Conservation (phyloP, 2,797 vertebrate species). For the Cuculus canorus region DNA sequence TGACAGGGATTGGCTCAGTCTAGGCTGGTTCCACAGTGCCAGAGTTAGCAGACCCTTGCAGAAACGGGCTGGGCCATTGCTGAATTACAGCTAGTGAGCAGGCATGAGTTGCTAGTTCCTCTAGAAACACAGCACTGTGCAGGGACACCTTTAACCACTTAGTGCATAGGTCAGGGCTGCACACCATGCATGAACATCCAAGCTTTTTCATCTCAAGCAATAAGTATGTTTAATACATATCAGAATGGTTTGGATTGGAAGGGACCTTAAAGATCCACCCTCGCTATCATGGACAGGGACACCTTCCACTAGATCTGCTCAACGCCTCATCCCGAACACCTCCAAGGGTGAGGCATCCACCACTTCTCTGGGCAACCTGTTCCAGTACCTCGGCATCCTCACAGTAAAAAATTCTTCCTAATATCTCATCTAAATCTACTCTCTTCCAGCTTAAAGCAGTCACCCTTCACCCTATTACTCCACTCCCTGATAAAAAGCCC, state of each 20-base stretch:
- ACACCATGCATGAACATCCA: background rate
- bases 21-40: background rate
- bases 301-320: too few species aligned
- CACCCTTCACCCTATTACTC: too few species aligned
- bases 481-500: too few species aligned
- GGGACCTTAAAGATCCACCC: too few species aligned
- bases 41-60: background rate
- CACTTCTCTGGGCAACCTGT: too few species aligned
- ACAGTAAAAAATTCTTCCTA: too few species aligned
- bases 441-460: too few species aligned
- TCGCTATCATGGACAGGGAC: too few species aligned
- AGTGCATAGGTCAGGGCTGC: background rate
- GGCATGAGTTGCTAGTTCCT: background rate
- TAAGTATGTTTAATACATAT: background rate
- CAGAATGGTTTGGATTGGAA: background rate
- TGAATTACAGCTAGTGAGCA: background rate
- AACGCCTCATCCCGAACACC: too few species aligned
- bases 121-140: background rate
- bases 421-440: too few species aligned
- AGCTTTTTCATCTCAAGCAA: background rate
- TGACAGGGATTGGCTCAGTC: background rate
- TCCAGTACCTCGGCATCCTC: too few species aligned
- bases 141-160: background rate
- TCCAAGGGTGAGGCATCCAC: too few species aligned
- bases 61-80: background rate